These are phyloP conservation scores for Xestoiulus laeticollis DNA, from an alignment of 2,888 invertebrate species.

Conservation along the genomic window DNA sequence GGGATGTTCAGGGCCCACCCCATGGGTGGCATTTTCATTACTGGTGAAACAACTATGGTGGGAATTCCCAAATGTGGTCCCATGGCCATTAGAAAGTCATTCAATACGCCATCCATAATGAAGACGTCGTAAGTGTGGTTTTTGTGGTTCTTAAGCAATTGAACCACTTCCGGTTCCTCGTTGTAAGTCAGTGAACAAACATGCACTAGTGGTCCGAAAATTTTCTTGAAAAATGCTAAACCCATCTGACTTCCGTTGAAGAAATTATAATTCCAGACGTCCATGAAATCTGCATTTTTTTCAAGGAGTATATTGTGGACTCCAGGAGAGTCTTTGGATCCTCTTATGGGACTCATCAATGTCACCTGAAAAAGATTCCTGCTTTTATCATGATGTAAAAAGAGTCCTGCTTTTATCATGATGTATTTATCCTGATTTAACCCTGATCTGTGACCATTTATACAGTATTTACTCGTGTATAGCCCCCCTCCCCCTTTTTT, in stretches of 20 bases:
- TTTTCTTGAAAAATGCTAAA: not conserved
- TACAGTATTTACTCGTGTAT: no score
- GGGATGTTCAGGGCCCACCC: slow-evolving; percentile 49
- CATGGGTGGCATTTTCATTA: not conserved
- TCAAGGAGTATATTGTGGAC: not conserved
- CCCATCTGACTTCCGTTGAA: slow-evolving; percentile 1
- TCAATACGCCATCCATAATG: slow-evolving; percentile 46
- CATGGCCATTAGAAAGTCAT: slow-evolving; percentile 38
- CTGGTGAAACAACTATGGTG: slow-evolving; percentile 8
- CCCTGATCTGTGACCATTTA: no score
- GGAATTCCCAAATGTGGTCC: slow-evolving; percentile 48
- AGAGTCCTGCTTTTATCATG: no score
- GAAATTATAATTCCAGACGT: not conserved
- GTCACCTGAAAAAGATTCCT: not conserved
- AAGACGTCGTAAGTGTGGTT: slow-evolving; percentile 42
- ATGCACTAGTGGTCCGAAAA: not conserved
- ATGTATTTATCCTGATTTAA: not conserved
- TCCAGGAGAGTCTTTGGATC: not conserved
- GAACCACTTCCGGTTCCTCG: not conserved
- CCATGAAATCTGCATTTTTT: not conserved
- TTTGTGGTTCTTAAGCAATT: not conserved
- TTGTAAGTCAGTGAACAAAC: not conserved
- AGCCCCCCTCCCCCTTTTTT: no score
- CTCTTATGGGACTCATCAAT: not conserved
- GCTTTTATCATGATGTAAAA: not conserved